A percentile compares a stretch with the other conserved stretches of the same genome.
phyloP scores from a whole-genome alignment of 2,797 vertebrate genomes.

The Hydrocynus forskahlii region DNA sequence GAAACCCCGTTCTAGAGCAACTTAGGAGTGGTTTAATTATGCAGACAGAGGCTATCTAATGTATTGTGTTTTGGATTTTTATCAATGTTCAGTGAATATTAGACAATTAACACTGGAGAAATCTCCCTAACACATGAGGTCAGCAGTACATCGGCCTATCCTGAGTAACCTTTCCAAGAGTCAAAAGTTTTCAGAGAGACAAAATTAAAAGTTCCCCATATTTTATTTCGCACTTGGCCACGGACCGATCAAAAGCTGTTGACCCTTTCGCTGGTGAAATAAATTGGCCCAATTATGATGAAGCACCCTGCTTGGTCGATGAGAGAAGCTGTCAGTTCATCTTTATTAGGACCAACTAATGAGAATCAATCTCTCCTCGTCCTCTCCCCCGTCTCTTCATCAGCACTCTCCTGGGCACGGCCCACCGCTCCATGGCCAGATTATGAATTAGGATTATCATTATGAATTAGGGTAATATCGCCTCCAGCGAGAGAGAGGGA shows the following conservation, averaged over 20 bases:
- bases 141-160: not conserved
- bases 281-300: conserved; percentile 41
- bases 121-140: not conserved
- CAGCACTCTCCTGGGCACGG: conserved; percentile 6
- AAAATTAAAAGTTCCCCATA: not conserved
- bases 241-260: conserved; percentile 18
- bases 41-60: not conserved
- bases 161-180: not conserved
- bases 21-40: not conserved
- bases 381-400: conserved; percentile 13
- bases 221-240: conserved; percentile 15
- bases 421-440: conserved; percentile 12
- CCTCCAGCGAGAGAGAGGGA: conserved; percentile 8
- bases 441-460: conserved; percentile 45
- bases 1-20: no score
- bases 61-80: not conserved
- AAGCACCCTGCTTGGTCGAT: conserved; percentile 21
- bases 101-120: not conserved
- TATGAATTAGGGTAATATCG: conserved; percentile 40
- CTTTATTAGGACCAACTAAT: conserved; percentile 45
- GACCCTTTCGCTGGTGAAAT: conserved; percentile 36
- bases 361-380: conserved; percentile 39
- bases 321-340: conserved; percentile 46
- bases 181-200: not conserved
- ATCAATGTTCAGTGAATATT: not conserved